Evolutionary conservation across 1,140 invertebrate species (phyloP).

Genomic region (Liolophura sinensis): DNA sequence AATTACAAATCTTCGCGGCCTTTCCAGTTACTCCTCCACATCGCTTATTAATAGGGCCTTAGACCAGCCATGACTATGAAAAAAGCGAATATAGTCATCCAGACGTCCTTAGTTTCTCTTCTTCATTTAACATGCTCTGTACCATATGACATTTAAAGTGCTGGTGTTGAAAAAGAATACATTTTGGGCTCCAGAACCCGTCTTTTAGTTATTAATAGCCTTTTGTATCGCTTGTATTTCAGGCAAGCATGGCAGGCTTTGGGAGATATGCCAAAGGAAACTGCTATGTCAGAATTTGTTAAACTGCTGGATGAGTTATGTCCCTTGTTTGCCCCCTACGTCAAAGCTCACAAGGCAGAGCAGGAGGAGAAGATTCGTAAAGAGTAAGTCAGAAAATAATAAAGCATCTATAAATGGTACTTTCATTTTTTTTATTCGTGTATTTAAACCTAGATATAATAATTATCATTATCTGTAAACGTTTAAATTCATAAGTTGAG

Average conservation of each 20-base stretch:
- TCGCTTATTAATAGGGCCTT: too few species aligned
- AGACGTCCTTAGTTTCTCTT: too few species aligned
- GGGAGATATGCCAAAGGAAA: conserved; percentile 80
- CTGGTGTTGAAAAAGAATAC: conserved; percentile 1
- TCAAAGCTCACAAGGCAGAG: conserved; percentile 88
- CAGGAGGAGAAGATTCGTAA: conserved; percentile 73
- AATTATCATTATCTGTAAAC: too few species aligned
- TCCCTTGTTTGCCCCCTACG: conserved; percentile 85
- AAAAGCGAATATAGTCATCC: too few species aligned
- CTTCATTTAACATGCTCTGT: background rate
- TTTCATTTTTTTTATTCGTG: too few species aligned
- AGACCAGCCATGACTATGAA: too few species aligned
- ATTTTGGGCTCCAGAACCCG: background rate
- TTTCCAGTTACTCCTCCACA: too few species aligned
- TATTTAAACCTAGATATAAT: too few species aligned
- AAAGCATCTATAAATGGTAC: too few species aligned
- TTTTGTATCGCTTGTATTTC: conserved; percentile 32
- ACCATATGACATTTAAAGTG: background rate
- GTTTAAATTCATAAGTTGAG: too few species aligned
- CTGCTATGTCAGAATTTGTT: conserved; percentile 91
- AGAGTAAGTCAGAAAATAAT: conserved; percentile 68
- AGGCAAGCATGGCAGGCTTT: conserved; percentile 90
- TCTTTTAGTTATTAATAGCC: background rate
- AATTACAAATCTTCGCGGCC: too few species aligned
- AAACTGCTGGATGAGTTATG: conserved; percentile 84